Conservation (phyloP, 2,113 vertebrate genomes). For the Epinephelus moara region DNA sequence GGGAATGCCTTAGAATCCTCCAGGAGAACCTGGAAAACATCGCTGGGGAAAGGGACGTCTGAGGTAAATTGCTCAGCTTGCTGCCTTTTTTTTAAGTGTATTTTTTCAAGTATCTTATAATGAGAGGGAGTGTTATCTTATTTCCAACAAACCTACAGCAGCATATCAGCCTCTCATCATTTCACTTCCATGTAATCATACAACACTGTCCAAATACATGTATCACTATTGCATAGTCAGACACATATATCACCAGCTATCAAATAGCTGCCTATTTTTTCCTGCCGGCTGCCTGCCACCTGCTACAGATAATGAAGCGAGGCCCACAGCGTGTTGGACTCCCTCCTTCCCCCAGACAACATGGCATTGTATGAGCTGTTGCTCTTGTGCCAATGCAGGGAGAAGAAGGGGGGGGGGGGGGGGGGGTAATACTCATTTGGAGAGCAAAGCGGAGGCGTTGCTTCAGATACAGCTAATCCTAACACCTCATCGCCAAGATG, state of each 20-base stretch:
- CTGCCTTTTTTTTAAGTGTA: too few species aligned
- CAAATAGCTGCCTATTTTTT: conserved; percentile 52
- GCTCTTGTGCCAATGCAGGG: conserved; percentile 44
- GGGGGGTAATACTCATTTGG: conserved; percentile 70
- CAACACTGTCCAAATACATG: neutral
- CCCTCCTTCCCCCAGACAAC: conserved; percentile 49
- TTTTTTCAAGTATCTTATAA: too few species aligned
- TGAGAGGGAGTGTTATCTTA: too few species aligned
- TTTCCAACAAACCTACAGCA: too few species aligned
- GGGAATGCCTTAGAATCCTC: too few species aligned
- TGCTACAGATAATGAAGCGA: conserved; percentile 65
- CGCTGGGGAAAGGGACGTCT: too few species aligned
- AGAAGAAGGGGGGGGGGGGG: neutral
- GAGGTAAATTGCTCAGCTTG: too few species aligned
- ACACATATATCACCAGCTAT: conserved; percentile 39
- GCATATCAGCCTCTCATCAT: neutral
- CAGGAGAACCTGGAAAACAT: too few species aligned
- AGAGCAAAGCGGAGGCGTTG: conserved; percentile 69
- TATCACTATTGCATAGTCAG: conserved; percentile 31
- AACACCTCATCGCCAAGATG: conserved; percentile 66
- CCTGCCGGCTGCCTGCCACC: conserved; percentile 54
- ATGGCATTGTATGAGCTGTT: conserved; percentile 58
- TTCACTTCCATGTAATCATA: neutral
- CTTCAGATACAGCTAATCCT: conserved; percentile 78
- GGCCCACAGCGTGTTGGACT: conserved; percentile 37